These are phyloP conservation scores for Myotis planiceps DNA, from an alignment of 2,797 vertebrate species.

Conservation along the genomic window DNA sequence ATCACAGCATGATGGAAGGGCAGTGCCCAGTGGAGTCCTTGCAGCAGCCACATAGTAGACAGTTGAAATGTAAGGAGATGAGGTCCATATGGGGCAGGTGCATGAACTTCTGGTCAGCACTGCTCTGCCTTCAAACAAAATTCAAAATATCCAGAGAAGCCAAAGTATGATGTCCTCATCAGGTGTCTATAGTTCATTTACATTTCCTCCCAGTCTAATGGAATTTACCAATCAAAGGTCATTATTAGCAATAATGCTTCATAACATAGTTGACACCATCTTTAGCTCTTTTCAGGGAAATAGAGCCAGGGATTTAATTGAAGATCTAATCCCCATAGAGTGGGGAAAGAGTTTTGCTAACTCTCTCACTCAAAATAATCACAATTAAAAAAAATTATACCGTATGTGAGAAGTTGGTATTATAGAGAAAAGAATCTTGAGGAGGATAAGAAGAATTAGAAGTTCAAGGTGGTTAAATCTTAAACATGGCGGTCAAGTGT, in stretches of 20 bases:
- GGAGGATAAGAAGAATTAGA: not conserved
- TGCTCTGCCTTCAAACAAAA: not conserved
- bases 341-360: not conserved
- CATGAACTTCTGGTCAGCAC: accelerated
- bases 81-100: accelerated
- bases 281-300: not conserved
- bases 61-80: accelerated
- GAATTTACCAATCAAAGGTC: not conserved
- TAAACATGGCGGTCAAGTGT: not conserved
- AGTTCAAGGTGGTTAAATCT: not conserved
- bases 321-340: not conserved
- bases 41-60: not conserved
- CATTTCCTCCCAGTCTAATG: not conserved
- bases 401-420: not conserved
- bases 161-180: not conserved
- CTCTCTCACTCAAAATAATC: not conserved
- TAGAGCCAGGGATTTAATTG: not conserved
- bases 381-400: not conserved
- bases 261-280: not conserved
- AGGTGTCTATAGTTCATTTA: not conserved
- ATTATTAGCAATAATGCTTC: not conserved
- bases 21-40: not conserved
- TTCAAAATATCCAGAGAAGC: not conserved
- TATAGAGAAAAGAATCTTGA: not conserved
- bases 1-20: not conserved